These are phyloP conservation scores for Microtus montanus DNA, from an alignment of 2,113 vertebrate genomes.

Conservation along the genomic window DNA sequence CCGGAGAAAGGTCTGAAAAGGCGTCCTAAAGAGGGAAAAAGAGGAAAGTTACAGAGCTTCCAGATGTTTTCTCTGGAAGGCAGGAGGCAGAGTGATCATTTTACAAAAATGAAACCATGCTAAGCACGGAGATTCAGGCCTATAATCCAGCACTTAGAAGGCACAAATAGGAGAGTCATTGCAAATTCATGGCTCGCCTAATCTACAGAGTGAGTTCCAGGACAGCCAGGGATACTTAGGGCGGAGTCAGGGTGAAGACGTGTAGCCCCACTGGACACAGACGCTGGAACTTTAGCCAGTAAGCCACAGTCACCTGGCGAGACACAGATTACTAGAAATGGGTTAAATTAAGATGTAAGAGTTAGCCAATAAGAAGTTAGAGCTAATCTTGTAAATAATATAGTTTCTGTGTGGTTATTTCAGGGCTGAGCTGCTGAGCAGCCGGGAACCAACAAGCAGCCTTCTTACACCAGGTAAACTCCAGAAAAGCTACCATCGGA, in stretches of 20 bases:
- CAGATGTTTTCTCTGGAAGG: constrained; percentile 9
- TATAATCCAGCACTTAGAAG: background rate
- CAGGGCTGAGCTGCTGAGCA: too few species aligned
- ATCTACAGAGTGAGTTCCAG: background rate
- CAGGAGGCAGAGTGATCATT: constrained; percentile 16
- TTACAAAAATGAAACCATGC: background rate
- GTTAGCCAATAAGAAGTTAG: too few species aligned
- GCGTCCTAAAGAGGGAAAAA: background rate
- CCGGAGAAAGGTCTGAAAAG: background rate
- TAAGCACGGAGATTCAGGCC: background rate
- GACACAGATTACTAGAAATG: too few species aligned
- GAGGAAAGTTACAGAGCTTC: background rate
- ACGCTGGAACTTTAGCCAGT: too few species aligned
- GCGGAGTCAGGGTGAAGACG: too few species aligned
- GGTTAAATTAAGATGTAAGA: too few species aligned
- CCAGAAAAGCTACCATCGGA: background rate
- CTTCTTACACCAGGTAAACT: background rate
- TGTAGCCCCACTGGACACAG: too few species aligned
- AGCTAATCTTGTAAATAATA: too few species aligned
- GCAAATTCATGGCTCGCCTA: background rate
- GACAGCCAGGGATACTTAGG: background rate
- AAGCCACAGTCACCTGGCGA: too few species aligned
- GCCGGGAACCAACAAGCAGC: too few species aligned
- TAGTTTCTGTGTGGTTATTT: too few species aligned
- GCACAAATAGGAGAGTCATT: background rate